A percentile compares a stretch with the other conserved stretches of the same genome.
These are phyloP conservation scores for Andrena trimmerana DNA, from an alignment of 2,888 invertebrate genomes.

Conservation along the genomic window DNA sequence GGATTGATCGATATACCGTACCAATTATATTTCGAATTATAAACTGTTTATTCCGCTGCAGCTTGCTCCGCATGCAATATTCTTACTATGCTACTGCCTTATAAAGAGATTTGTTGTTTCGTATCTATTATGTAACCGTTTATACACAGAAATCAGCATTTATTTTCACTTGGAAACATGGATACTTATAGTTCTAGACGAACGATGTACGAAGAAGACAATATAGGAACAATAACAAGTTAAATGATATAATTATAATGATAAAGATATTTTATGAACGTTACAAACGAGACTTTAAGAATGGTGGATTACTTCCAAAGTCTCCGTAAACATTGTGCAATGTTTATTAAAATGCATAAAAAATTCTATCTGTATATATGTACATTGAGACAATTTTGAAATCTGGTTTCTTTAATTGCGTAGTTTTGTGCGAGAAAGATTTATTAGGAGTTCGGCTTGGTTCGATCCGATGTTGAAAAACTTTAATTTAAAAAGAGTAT, in stretches of 20 bases:
- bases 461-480: background rate
- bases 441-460: constrained; percentile 26
- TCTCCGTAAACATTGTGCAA: constrained; percentile 13
- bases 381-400: constrained; percentile 9
- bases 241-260: constrained; percentile 13
- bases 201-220: constrained; percentile 26
- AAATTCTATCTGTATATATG: constrained; percentile 15
- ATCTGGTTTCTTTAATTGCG: constrained; percentile 7
- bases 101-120: constrained; percentile 21
- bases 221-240: constrained; percentile 34
- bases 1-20: constrained; percentile 10
- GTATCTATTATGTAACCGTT: background rate
- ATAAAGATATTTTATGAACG: constrained; percentile 25
- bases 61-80: constrained; percentile 15
- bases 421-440: constrained; percentile 13
- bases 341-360: constrained; percentile 16
- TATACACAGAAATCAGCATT: constrained; percentile 46
- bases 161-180: constrained; percentile 19
- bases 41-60: background rate
- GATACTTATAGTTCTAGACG: constrained; percentile 25
- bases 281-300: constrained; percentile 1
- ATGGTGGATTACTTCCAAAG: background rate
- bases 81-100: constrained; percentile 20
- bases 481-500: background rate
- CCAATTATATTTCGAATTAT: constrained; percentile 26